Percentiles rank a stretch among this genome's conserved stretches.
phyloP scores from a whole-genome alignment of 2,797 vertebrate genomes.

The Dallia pectoralis region DNA sequence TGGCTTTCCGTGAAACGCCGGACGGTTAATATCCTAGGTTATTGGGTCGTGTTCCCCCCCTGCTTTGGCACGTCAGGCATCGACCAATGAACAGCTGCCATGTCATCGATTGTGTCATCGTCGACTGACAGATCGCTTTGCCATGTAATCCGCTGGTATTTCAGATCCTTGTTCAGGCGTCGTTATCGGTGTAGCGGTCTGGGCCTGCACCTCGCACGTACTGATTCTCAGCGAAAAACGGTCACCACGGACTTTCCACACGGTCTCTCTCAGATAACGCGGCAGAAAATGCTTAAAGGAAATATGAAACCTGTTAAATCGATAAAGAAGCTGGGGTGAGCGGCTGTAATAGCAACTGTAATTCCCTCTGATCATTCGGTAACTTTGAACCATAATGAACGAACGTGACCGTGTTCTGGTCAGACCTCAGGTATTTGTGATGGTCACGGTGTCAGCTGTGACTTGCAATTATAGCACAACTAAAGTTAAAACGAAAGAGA shows the following conservation, averaged over 20 bases:
- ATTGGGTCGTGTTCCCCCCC: no score
- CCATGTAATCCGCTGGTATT: no score
- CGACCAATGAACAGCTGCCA: no score
- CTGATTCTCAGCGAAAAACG: no score
- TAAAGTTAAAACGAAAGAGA: not conserved
- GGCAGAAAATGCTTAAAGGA: not conserved
- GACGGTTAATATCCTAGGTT: no score
- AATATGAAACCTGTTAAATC: not conserved
- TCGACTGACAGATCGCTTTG: no score
- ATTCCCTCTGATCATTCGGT: not conserved
- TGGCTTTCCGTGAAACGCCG: not conserved
- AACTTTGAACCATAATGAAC: not conserved
- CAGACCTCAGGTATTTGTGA: not conserved
- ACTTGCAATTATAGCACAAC: not conserved
- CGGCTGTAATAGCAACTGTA: not conserved
- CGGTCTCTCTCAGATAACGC: not conserved
- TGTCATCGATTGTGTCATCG: no score
- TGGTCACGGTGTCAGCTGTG: not conserved
- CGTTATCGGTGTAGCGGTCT: no score
- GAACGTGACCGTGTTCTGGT: not conserved
- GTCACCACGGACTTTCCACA: no score
- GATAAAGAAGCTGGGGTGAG: not conserved
- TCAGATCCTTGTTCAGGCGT: no score
- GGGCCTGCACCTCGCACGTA: no score
- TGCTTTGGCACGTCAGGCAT: no score